Evolutionary conservation across 2,888 invertebrate species (phyloP).

Genomic region (Drosophila conformis): DNA sequence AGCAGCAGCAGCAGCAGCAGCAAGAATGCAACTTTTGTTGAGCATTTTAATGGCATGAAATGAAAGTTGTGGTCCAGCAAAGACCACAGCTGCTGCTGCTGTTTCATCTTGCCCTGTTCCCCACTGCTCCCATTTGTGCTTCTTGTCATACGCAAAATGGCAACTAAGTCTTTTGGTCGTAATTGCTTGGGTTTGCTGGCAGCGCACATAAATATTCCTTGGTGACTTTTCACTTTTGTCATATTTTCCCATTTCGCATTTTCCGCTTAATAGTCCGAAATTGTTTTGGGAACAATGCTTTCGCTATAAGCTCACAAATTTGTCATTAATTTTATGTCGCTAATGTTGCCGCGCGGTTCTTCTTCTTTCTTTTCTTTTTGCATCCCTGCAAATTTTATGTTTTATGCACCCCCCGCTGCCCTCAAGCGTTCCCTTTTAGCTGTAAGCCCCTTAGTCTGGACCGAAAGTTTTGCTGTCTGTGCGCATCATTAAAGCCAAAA

Average conservation of each 20-base stretch:
- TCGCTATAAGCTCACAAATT: constrained; percentile 62
- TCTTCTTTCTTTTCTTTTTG: not conserved
- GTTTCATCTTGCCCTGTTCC: not conserved
- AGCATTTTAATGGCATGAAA: constrained; percentile 43
- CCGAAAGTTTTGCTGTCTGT: constrained; percentile 64
- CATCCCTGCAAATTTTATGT: constrained; percentile 42
- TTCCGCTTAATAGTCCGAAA: constrained; percentile 64
- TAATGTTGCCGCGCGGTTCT: constrained; percentile 47
- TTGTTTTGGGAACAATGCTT: constrained; percentile 64
- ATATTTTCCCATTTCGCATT: constrained; percentile 44
- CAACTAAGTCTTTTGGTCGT: constrained; percentile 54
- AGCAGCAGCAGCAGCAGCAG: constrained; percentile 14
- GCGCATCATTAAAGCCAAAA: constrained; percentile 74
- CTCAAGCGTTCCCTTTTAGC: not conserved
- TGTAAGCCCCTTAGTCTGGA: constrained; percentile 18
- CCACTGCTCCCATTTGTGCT: not conserved
- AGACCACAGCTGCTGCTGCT: constrained; percentile 41
- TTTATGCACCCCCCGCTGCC: constrained; percentile 17
- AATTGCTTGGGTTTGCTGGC: constrained; percentile 57
- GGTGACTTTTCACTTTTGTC: constrained; percentile 64
- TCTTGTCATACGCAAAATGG: constrained; percentile 43
- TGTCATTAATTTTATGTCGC: constrained; percentile 76
- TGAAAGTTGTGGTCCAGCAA: constrained; percentile 52
- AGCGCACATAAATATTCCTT: constrained; percentile 52
- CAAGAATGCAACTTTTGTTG: constrained; percentile 63